Conservation (phyloP, 2,888 invertebrate genomes). For the Eupsilia transversa region DNA sequence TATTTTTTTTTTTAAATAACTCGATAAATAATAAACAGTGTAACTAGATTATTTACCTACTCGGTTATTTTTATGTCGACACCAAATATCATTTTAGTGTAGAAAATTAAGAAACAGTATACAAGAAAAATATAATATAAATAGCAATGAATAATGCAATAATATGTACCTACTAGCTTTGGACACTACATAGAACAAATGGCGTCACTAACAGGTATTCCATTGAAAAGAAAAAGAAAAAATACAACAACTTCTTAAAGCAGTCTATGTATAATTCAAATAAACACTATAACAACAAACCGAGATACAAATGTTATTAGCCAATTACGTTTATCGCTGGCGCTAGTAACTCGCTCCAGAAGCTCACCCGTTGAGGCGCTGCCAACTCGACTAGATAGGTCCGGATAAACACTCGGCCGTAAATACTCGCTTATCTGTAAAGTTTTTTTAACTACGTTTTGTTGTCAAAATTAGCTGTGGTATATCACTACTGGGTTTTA, state of each 20-base stretch:
- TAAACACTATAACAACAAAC: slow-evolving; percentile 18
- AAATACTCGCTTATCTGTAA: slow-evolving; percentile 66
- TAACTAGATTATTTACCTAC: no score
- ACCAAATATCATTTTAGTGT: no score
- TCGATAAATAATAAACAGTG: no score
- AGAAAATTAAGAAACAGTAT: no score
- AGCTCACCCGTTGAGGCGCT: slow-evolving; percentile 61
- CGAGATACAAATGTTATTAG: slow-evolving; percentile 22
- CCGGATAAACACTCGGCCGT: slow-evolving; percentile 63
- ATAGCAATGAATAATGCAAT: no score
- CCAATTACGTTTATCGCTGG: slow-evolving; percentile 52
- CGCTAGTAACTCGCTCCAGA: slow-evolving; percentile 53
- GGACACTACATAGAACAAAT: no score
- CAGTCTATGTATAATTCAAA: not conserved
- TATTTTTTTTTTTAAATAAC: no score
- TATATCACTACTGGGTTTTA: slow-evolving; percentile 34
- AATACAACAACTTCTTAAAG: not conserved
- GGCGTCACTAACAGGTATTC: no score
- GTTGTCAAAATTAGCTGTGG: slow-evolving; percentile 60
- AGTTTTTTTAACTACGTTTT: slow-evolving; percentile 51
- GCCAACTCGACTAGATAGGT: slow-evolving; percentile 70
- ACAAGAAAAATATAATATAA: no score
- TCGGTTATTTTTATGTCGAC: no score
- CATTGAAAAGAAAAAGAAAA: not conserved
- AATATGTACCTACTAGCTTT: no score